phyloP scores from a whole-genome alignment of 2,113 vertebrate genomes.

The Stegastes partitus region DNA sequence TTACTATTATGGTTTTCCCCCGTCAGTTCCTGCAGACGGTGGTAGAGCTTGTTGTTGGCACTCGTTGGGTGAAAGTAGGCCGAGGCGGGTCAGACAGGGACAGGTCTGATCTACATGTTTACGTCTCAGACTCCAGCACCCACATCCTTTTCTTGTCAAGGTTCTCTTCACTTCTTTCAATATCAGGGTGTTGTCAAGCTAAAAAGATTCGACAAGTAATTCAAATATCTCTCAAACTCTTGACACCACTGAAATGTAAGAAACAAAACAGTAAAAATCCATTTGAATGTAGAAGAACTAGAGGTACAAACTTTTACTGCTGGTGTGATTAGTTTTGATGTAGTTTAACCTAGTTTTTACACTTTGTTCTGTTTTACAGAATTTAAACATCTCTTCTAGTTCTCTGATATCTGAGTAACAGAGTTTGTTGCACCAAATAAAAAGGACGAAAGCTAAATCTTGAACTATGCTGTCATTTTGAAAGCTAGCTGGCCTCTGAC shows the following conservation, averaged over 20 bases:
- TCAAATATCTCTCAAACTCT: background rate
- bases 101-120: conserved; percentile 4
- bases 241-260: background rate
- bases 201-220: background rate
- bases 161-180: background rate
- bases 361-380: too few species aligned
- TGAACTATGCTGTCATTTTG: too few species aligned
- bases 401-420: too few species aligned
- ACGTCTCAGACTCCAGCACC: background rate
- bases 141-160: background rate
- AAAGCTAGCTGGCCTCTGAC: too few species aligned
- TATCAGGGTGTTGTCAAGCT: background rate
- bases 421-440: background rate
- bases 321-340: too few species aligned
- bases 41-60: conserved; percentile 24
- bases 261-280: too few species aligned
- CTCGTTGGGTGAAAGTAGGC: conserved; percentile 21
- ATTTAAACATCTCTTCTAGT: too few species aligned
- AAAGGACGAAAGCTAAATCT: background rate
- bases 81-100: conserved; percentile 48
- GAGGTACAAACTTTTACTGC: too few species aligned
- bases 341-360: too few species aligned
- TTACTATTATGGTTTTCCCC: conserved; percentile 39
- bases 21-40: conserved; percentile 2
- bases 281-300: too few species aligned